Evolutionary conservation across 2,797 vertebrate species (phyloP).

Genomic region (Gymnocypris eckloni): DNA sequence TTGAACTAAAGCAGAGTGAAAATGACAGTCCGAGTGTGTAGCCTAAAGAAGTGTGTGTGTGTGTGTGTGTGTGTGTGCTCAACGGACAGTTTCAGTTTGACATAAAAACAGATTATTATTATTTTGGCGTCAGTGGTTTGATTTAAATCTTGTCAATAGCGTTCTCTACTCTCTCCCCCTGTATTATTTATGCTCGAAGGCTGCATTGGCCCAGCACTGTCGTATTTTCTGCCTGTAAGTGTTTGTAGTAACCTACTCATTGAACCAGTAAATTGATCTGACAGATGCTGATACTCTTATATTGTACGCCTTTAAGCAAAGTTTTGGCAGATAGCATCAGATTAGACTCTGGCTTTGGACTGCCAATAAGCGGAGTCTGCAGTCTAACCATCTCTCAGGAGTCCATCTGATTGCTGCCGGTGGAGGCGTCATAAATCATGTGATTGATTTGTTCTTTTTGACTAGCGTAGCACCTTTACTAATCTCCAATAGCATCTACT

Average conservation of each 20-base stretch:
- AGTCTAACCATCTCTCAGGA: slow-evolving; percentile 41
- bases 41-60: slow-evolving; percentile 5
- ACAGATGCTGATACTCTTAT: slow-evolving; percentile 58
- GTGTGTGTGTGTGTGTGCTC: slow-evolving; percentile 14
- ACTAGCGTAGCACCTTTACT: slow-evolving; percentile 22
- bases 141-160: slow-evolving; percentile 52
- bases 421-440: slow-evolving; percentile 48
- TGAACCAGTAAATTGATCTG: slow-evolving; percentile 60
- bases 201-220: slow-evolving; percentile 33
- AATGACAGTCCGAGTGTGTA: neutral
- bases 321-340: slow-evolving; percentile 55
- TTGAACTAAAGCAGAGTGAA: slow-evolving; percentile 12
- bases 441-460: slow-evolving; percentile 47
- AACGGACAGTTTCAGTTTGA: slow-evolving; percentile 33
- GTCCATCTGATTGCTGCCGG: slow-evolving; percentile 29
- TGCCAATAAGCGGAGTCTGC: slow-evolving; percentile 41
- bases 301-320: slow-evolving; percentile 56
- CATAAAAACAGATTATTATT: slow-evolving; percentile 49
- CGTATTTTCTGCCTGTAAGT: slow-evolving; percentile 51
- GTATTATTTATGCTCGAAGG: slow-evolving; percentile 49
- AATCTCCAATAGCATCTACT: neutral
- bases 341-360: slow-evolving; percentile 34
- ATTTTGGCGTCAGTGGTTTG: slow-evolving; percentile 46
- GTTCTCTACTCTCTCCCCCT: slow-evolving; percentile 26
- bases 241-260: slow-evolving; percentile 54